Conservation (phyloP, 2,888 invertebrate genomes). For the Carcina quercana region DNA sequence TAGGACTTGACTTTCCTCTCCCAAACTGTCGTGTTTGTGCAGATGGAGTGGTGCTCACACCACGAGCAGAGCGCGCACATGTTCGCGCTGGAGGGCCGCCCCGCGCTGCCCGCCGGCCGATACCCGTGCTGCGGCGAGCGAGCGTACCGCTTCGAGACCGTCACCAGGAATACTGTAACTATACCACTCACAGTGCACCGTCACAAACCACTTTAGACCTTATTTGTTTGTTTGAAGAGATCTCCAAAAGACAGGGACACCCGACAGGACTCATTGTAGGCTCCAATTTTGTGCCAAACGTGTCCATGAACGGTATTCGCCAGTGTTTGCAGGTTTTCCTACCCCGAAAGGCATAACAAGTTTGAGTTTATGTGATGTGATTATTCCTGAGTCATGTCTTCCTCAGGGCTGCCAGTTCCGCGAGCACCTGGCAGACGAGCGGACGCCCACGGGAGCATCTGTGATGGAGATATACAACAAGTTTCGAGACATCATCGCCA, state of each 20-base stretch:
- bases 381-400: too few relatives aligned
- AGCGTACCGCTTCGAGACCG: slow-evolving; percentile 85
- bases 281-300: too few relatives aligned
- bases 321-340: too few relatives aligned
- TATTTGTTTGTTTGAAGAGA: not conserved
- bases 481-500: slow-evolving; percentile 75
- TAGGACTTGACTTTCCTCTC: too few relatives aligned
- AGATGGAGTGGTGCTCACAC: slow-evolving; percentile 88
- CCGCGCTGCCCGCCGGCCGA: slow-evolving; percentile 82
- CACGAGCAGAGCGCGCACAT: slow-evolving; percentile 87
- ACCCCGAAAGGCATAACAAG: too few relatives aligned
- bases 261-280: too few relatives aligned
- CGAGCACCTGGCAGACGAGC: slow-evolving; percentile 80
- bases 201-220: not conserved
- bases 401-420: slow-evolving; percentile 83
- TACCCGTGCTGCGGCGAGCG: slow-evolving; percentile 93
- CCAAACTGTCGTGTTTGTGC: too few relatives aligned
- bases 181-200: too few relatives aligned
- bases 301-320: too few relatives aligned
- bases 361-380: too few relatives aligned
- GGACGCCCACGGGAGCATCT: slow-evolving; percentile 78
- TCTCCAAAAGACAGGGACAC: not conserved
- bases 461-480: slow-evolving; percentile 75
- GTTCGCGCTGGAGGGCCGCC: slow-evolving; percentile 80
- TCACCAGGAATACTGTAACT: slow-evolving; percentile 76